Evolutionary conservation across 2,888 invertebrate species (phyloP), one percentile per base, ranked within the genome.

Genomic region (Pseudolycoriella hygida): DNA sequence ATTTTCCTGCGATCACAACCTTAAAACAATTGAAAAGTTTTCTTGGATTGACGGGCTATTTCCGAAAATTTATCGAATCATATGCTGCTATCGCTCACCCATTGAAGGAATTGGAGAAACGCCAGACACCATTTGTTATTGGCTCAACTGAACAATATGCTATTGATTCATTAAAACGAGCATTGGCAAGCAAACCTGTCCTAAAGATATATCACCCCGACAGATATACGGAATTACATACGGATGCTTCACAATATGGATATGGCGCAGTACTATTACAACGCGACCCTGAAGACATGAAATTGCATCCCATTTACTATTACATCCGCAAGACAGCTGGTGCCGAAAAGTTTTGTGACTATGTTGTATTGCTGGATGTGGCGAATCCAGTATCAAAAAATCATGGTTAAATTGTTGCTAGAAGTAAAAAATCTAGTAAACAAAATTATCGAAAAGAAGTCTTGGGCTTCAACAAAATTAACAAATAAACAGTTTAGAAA

Each of bases 291-390:
- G n/a, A n/a, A n/a, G n/a, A n/a, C n/a, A n/a, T n/a, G n/a, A n/a
- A n/a, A n/a, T n/a, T n/a, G 4, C 55, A 56, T 5, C 59, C 59
- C 1, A 54, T 61, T 5, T 56, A 53, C 40, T 60, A 52, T 47
- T 61, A 58, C 47, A 40, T 52, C 11, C 53, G 53, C 11, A 55
- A 55, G 0, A 48, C 46, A 30, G 44, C 42, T 12, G 3, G 5
- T 3, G 6, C 20, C 17, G 41, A 41, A 41, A 20, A 19, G 3
- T 10, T 10, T 10, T 30, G 11, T 30, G 8, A 30, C 11, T 10
- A 11, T 30, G 6, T 30, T 30, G 30, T 10, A 30, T n/a, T n/a
- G n/a, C n/a, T n/a, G n/a, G n/a, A n/a, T n/a, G n/a, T n/a, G n/a
- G n/a, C n/a, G n/a, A n/a, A n/a, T n/a, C n/a, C n/a, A n/a, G n/a